These are phyloP conservation scores for Natrix natrix DNA, from an alignment of 2,797 vertebrate species.

Conservation along the genomic window DNA sequence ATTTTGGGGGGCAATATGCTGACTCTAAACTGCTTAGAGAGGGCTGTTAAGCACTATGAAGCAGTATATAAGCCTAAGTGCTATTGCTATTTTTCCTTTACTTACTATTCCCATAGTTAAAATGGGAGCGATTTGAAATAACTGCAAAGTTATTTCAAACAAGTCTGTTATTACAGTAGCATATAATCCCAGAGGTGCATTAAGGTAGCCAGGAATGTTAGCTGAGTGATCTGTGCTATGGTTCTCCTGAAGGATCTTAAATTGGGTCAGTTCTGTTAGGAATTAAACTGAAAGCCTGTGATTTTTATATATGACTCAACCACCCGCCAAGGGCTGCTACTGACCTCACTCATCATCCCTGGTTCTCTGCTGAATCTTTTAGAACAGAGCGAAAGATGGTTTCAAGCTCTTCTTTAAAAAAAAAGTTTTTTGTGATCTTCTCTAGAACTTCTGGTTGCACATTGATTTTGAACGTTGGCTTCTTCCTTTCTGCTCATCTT, in stretches of 20 bases:
- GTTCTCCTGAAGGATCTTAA: neutral
- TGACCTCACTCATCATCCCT: neutral
- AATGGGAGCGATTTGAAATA: neutral
- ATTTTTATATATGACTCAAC: neutral
- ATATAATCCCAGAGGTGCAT: neutral
- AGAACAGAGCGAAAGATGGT: neutral
- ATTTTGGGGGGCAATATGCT: no score
- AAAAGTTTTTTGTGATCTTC: neutral
- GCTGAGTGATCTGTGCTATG: neutral
- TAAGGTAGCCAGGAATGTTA: neutral
- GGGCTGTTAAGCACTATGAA: no score
- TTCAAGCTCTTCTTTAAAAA: neutral
- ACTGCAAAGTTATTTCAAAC: neutral
- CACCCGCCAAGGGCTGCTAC: neutral
- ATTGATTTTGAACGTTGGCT: neutral
- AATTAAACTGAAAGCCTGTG: neutral
- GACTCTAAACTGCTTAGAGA: no score
- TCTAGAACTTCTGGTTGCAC: neutral
- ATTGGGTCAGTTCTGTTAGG: neutral
- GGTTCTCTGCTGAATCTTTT: neutral
- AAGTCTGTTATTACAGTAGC: neutral
- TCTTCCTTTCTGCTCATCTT: neutral
- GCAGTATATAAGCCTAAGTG: no score
- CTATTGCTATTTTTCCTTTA: neutral
- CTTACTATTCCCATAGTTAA: neutral